These are phyloP conservation scores for Trissolcus japonicus DNA, from an alignment of 2,888 invertebrate genomes.

Conservation along the genomic window DNA sequence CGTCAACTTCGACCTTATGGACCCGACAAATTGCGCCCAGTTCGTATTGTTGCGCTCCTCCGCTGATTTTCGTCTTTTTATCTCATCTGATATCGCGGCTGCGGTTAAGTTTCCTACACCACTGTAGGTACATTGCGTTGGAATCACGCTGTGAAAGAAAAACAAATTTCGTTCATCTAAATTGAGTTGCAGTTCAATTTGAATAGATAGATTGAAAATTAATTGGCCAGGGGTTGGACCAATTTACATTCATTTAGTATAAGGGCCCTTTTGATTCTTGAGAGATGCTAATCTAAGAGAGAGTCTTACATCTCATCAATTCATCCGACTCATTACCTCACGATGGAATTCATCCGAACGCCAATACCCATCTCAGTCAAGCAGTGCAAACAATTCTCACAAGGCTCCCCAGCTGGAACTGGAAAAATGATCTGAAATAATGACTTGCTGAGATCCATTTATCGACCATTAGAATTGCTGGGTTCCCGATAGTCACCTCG, in stretches of 20 bases:
- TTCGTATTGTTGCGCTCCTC: constrained; percentile 72
- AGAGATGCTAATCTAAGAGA: background rate
- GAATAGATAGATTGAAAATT: no score
- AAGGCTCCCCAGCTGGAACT: constrained; percentile 82
- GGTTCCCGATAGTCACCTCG: constrained; percentile 77
- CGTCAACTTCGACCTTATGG: constrained; percentile 86
- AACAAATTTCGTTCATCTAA: no score
- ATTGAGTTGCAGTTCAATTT: no score
- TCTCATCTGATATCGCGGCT: constrained; percentile 60
- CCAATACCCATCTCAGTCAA: constrained; percentile 85
- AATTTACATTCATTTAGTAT: background rate
- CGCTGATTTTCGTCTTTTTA: constrained; percentile 50
- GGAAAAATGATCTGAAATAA: constrained; percentile 79
- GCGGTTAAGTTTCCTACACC: constrained; percentile 60
- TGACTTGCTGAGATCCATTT: constrained; percentile 4
- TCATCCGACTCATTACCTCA: constrained; percentile 78
- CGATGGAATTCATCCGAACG: constrained; percentile 82
- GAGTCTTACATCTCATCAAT: background rate
- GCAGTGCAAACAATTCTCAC: constrained; percentile 85
- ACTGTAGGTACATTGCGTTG: constrained; percentile 72
- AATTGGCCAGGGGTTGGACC: background rate
- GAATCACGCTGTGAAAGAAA: no score
- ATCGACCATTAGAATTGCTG: no score
- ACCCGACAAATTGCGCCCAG: constrained; percentile 85
- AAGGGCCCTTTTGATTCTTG: background rate